These are phyloP conservation scores for Coelopa pilipes DNA, from an alignment of 2,888 invertebrate species.

Conservation along the genomic window DNA sequence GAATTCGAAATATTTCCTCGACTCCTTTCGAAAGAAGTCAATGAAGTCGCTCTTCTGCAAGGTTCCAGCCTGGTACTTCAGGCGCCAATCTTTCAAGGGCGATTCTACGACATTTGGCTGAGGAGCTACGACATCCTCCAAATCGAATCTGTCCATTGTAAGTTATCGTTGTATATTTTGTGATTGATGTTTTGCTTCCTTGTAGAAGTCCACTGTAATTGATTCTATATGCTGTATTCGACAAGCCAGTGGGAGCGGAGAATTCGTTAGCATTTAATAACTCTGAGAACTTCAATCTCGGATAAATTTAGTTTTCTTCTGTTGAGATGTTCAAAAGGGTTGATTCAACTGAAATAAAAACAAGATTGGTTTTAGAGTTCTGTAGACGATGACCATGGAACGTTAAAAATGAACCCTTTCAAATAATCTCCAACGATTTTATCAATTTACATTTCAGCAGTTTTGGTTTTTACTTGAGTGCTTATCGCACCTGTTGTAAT, in stretches of 20 bases:
- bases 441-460: too few species aligned
- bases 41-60: conserved; percentile 60
- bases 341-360: not conserved
- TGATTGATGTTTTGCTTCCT: conserved; percentile 6
- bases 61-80: conserved; percentile 62
- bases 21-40: conserved; percentile 61
- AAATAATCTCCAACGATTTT: too few species aligned
- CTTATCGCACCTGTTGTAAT: too few species aligned
- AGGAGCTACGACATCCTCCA: conserved; percentile 59
- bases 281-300: not conserved
- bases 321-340: not conserved
- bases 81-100: conserved; percentile 65
- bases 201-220: not conserved
- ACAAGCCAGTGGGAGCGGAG: not conserved
- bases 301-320: not conserved
- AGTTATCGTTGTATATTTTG: conserved; percentile 3
- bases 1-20: conserved; percentile 64
- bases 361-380: not conserved
- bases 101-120: conserved; percentile 51
- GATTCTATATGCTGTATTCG: conserved; percentile 24
- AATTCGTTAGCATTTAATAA: conserved; percentile 26
- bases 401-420: not conserved
- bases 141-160: conserved; percentile 59
- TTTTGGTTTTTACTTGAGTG: too few species aligned
- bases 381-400: not conserved